Conservation (phyloP, 1,140 invertebrate species). For the Polypedilum vanderplanki region DNA sequence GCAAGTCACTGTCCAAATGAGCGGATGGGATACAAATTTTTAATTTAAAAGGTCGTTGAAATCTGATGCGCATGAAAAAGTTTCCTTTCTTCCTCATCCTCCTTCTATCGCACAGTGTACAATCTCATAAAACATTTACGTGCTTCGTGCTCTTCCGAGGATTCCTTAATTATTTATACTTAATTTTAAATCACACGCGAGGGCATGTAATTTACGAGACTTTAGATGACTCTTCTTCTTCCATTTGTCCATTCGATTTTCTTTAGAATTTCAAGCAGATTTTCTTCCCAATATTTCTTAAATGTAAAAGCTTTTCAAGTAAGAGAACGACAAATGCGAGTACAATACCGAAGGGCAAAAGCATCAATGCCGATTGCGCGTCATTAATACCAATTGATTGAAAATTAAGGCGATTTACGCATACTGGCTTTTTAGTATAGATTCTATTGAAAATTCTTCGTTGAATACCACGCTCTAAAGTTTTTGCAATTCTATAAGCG, state of each 20-base stretch:
- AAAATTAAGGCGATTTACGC: slow-evolving; percentile 39
- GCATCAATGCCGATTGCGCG: slow-evolving; percentile 34
- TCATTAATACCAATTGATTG: slow-evolving; percentile 44
- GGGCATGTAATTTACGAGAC: not conserved
- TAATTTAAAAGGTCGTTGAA: slow-evolving; percentile 5
- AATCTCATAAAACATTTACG: slow-evolving; percentile 10
- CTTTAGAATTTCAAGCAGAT: not conserved
- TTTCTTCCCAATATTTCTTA: not conserved
- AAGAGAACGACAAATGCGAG: slow-evolving; percentile 30
- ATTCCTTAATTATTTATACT: not conserved
- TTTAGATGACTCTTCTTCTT: not conserved
- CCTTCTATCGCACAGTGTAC: not conserved
- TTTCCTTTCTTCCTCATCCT: not conserved
- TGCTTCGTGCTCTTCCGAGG: not conserved
- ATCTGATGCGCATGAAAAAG: not conserved
- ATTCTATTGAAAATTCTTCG: slow-evolving; percentile 35
- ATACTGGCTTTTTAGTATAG: slow-evolving; percentile 40
- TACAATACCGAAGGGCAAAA: slow-evolving; percentile 37
- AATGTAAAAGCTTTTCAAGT: slow-evolving; percentile 38
- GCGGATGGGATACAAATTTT: not conserved
- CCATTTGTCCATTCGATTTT: no score
- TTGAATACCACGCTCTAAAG: slow-evolving; percentile 41
- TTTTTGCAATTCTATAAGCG: slow-evolving; percentile 37
- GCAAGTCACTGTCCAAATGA: no score
- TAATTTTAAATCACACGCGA: not conserved